Evolutionary conservation across 37 sponge, comb jelly and placozoan genomes (phyloP), one percentile per base, ranked within the genome.

Genomic region (Hexactinellida sp.): DNA sequence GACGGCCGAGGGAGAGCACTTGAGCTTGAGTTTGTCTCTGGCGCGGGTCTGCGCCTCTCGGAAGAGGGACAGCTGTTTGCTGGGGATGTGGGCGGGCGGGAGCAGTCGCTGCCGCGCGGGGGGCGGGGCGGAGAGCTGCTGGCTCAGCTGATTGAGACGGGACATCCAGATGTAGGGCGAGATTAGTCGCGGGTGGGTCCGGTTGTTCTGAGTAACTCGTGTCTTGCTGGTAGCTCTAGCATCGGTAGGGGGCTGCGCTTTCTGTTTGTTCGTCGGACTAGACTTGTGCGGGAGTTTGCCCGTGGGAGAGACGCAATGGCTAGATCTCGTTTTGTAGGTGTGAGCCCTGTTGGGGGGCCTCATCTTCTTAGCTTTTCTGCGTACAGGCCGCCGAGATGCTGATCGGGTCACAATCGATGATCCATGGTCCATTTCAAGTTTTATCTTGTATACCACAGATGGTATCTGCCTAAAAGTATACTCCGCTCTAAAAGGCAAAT

Each of bases 1-100:
- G 3, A 63, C 76, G 28, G 3, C 34, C 3, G 76, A 10, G 34
- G 76, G 34, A 28, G 76, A 10, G 13, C 76, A 63, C 34, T 63
- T 63, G 3, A 63, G 76, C 34, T 63, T 63, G 25, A 91, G 85
- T 37, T 85, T 71, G 55, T 89, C 88, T 82, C 47, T 87, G 36
- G 88, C 89, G 23, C 34, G 52, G 28, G 5, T n/a, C 54, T 90
- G 90, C 0, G 94, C 92, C 38, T 94, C 94, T 54, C 85, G 86
- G 88, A 94, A 94, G 41, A 90, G 87, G 24, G 23, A 38, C 38
- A 92, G 86, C 71, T 94, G 92, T 21, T 36, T 32, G 25, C 87
- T 71, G 9, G 94, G 89, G 32, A 90, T 86, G 25, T 86, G 89
- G 0, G 86, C 89, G 34, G 76, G 5, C 3, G 32, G 30, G 76